These are phyloP conservation scores for Copsychus sechellarum DNA, from an alignment of 2,113 vertebrate species.

Conservation along the genomic window DNA sequence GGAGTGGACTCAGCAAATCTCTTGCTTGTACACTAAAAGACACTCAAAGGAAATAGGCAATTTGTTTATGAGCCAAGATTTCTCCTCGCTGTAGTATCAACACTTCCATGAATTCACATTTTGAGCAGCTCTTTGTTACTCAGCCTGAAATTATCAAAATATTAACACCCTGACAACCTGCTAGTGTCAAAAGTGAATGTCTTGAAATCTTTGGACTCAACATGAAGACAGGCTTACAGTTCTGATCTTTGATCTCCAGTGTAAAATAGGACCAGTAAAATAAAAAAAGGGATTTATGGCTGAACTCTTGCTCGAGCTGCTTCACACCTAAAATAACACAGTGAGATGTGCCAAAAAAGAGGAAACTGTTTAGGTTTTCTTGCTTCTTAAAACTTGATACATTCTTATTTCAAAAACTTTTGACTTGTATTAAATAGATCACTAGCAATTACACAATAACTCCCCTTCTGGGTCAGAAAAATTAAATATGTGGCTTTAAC, in stretches of 20 bases:
- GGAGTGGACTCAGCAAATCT: background rate
- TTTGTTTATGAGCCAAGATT: conserved; percentile 48
- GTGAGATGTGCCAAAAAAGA: conserved; percentile 64
- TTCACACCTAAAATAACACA: conserved; percentile 82
- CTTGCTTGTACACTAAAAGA: background rate
- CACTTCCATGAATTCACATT: conserved; percentile 67
- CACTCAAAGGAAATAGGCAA: conserved; percentile 55
- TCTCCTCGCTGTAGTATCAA: conserved; percentile 62
- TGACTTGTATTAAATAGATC: conserved; percentile 59
- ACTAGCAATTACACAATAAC: conserved; percentile 51
- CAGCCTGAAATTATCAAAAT: conserved; percentile 71
- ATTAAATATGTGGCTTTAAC: conserved; percentile 49
- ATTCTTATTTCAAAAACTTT: conserved; percentile 56
- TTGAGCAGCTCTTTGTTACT: conserved; percentile 60
- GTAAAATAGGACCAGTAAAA: conserved; percentile 73
- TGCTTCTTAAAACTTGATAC: conserved; percentile 71
- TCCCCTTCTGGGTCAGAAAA: conserved; percentile 29
- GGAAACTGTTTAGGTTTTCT: conserved; percentile 74
- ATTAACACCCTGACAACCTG: conserved; percentile 71
- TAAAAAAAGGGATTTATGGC: conserved; percentile 77
- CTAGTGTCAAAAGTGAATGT: conserved; percentile 72
- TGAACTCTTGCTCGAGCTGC: conserved; percentile 69
- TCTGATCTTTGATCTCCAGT: conserved; percentile 74
- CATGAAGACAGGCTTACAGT: conserved; percentile 58
- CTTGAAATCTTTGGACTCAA: conserved; percentile 61